phyloP scores from a whole-genome alignment of 2,888 invertebrate genomes.

The Argyresthia goedartella region DNA sequence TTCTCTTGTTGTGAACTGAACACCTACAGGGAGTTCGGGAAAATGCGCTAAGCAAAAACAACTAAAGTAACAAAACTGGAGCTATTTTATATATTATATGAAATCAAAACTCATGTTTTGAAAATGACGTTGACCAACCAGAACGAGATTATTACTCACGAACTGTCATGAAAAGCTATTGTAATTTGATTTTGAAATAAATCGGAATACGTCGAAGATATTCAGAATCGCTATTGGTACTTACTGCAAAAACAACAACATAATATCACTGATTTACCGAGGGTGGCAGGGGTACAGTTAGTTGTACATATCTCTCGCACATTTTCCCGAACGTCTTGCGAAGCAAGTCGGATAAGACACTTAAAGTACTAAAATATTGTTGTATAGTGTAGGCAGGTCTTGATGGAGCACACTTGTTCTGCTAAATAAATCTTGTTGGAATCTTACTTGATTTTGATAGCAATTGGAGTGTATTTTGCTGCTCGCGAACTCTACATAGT shows the following conservation, averaged over 20 bases:
- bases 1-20: conserved; percentile 54
- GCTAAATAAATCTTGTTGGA: neutral
- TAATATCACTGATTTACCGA: no score
- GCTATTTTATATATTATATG: no score
- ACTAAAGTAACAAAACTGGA: neutral
- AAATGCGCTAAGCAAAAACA: neutral
- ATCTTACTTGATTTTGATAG: neutral
- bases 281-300: no score
- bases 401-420: neutral
- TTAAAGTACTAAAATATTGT: conserved; percentile 61
- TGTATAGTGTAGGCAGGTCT: conserved; percentile 34
- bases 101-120: no score
- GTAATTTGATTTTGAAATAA: no score
- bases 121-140: no score
- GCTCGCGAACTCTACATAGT: no score
- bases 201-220: no score
- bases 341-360: conserved; percentile 55
- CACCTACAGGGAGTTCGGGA: neutral
- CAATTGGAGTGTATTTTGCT: neutral
- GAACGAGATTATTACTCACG: no score
- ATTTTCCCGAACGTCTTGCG: conserved; percentile 15
- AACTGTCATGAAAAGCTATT: no score
- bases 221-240: no score
- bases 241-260: no score
- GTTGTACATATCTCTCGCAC: neutral